These are phyloP conservation scores for Gadopsis marmoratus DNA, from an alignment of 2,797 vertebrate species.

Conservation along the genomic window DNA sequence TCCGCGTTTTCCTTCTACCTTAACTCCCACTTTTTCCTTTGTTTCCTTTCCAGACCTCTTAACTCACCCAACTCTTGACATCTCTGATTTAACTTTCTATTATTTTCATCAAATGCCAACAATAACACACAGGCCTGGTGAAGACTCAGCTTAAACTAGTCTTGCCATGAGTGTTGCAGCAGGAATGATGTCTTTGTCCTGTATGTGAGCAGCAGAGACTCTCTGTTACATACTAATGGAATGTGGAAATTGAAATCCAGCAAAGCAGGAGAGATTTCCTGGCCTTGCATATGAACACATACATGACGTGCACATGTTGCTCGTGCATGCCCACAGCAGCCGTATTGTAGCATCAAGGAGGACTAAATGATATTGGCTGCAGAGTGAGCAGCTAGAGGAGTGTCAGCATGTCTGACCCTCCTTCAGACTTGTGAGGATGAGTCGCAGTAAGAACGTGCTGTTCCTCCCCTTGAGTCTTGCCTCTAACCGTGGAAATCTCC, in stretches of 20 bases:
- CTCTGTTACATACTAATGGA: slow-evolving; percentile 11
- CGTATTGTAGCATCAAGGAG: slow-evolving; percentile 3
- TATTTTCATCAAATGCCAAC: slow-evolving; percentile 24
- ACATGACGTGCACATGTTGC: not conserved
- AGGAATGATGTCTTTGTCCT: slow-evolving; percentile 37
- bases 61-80: slow-evolving; percentile 42
- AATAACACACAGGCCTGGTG: slow-evolving; percentile 22
- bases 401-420: slow-evolving; percentile 61
- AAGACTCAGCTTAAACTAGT: slow-evolving; percentile 34
- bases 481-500: slow-evolving; percentile 69
- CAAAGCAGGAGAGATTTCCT: slow-evolving; percentile 28
- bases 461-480: slow-evolving; percentile 72
- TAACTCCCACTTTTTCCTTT: slow-evolving; percentile 68
- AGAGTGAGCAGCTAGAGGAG: slow-evolving; percentile 27
- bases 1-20: slow-evolving; percentile 40
- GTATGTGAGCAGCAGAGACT: slow-evolving; percentile 18
- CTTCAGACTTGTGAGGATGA: slow-evolving; percentile 54
- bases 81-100: slow-evolving; percentile 36
- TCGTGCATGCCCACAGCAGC: slow-evolving; percentile 28
- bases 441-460: slow-evolving; percentile 67
- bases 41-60: slow-evolving; percentile 63
- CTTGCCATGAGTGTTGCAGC: slow-evolving; percentile 19
- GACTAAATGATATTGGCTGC: slow-evolving; percentile 34
- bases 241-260: slow-evolving; percentile 39
- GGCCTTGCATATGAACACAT: not conserved